These are phyloP conservation scores for Cantharis rufa DNA, from an alignment of 2,888 invertebrate genomes.

Conservation along the genomic window DNA sequence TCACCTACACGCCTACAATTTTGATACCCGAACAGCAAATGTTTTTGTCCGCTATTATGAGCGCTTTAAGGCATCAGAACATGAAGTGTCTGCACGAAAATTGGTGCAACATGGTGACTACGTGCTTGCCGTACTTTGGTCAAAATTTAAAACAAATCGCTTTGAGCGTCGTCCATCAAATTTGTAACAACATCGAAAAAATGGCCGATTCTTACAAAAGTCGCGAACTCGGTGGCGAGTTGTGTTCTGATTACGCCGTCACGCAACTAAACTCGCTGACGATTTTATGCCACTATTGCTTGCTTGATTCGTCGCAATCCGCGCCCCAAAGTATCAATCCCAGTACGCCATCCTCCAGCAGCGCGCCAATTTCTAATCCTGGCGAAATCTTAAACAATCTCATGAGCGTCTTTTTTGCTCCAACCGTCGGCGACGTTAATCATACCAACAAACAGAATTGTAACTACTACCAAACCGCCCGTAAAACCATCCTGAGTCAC, in stretches of 20 bases:
- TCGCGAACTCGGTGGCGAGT: slow-evolving; percentile 53
- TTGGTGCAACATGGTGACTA: slow-evolving; percentile 81
- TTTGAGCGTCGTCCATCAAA: slow-evolving; percentile 76
- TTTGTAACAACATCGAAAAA: slow-evolving; percentile 72
- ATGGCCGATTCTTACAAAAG: slow-evolving; percentile 56
- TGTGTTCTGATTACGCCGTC: slow-evolving; percentile 78
- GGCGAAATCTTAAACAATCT: slow-evolving; percentile 80
- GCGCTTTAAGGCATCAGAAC: slow-evolving; percentile 73
- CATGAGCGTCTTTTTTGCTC: slow-evolving; percentile 78
- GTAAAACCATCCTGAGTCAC: slow-evolving; percentile 76
- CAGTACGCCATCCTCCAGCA: slow-evolving; percentile 45
- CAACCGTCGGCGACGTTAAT: slow-evolving; percentile 54
- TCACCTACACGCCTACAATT: slow-evolving; percentile 67
- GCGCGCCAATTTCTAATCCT: slow-evolving; percentile 60
- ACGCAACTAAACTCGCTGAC: slow-evolving; percentile 79
- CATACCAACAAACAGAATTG: slow-evolving; percentile 50
- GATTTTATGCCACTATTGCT: slow-evolving; percentile 77
- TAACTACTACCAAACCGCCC: slow-evolving; percentile 60
- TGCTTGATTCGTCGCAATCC: slow-evolving; percentile 65
- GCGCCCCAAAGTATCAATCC: slow-evolving; percentile 48
- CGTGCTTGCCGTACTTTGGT: slow-evolving; percentile 79
- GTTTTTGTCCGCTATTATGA: slow-evolving; percentile 78
- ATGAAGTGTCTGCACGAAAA: slow-evolving; percentile 77
- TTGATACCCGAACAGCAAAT: slow-evolving; percentile 80
- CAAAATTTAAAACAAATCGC: slow-evolving; percentile 77